Base-by-base conservation (phyloP, 1,140 invertebrate species). In the Rhyzopertha dominica region DNA sequence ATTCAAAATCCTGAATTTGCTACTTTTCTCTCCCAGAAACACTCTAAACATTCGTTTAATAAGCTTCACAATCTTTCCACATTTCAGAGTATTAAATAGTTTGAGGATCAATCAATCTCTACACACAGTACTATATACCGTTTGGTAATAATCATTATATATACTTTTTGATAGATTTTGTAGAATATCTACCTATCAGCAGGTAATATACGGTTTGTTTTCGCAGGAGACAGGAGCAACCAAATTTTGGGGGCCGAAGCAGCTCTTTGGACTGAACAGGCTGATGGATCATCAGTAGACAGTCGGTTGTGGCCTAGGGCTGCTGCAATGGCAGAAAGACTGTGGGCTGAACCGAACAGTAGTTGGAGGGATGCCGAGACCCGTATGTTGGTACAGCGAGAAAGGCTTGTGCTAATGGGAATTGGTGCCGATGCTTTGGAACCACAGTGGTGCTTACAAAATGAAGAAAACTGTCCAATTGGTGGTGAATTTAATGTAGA, bases 391-490 rank as follows among this genome's bases (percentile, higher is more conserved):
- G 62, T 71, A 51, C 78, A 81, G 56, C 78, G 87, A 10, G 78
- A 88, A 51, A 73, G 85, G 45, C 59, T 88, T 9, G 74, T 85
- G 0, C 66, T 76, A 45, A 70, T 78, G 53, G 85, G 84, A 5
- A 73, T 89, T 23, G 47, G 73, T 13, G 72, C 85, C 0, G 85
- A 90, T 49, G 74, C 77, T 1, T 52, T 90, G 17, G 73, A 89
- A 61, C 88, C 88, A 0, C 77, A 87, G 61, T 90, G 87, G 84
- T 91, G 88, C 61, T 68, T 80, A 47, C 83, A 88, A 57, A 85
- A 89, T 63, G 78, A 87, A 68, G 80, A 81, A 26, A 67, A 75
- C 45, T 88, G 85, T 61, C 70, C 72, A 1, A 54, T 67, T 22
- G 46, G 57, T 37, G 53, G 55, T 23, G 46, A 51, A 31, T 61